Percentiles rank a stretch among this genome's conserved stretches.
These are phyloP conservation scores for Physella acuta DNA, from an alignment of 1,140 invertebrate species.

Conservation along the genomic window DNA sequence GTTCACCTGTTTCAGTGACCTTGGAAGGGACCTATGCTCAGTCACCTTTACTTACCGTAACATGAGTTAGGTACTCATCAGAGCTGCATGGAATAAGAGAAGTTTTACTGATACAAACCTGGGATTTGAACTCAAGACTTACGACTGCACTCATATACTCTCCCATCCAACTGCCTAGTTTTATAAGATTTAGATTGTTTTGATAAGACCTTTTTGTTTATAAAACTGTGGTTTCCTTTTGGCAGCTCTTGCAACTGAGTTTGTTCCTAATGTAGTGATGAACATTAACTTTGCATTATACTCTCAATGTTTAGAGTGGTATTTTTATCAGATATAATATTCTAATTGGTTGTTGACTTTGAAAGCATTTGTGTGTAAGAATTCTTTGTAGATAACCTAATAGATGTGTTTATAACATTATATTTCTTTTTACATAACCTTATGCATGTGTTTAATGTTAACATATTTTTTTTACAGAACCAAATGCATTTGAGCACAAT, in stretches of 20 bases:
- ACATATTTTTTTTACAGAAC: conserved; percentile 7
- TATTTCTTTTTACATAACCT: too few species aligned
- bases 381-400: too few species aligned
- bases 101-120: too few species aligned
- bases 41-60: not conserved
- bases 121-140: too few species aligned
- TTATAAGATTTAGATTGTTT: too few species aligned
- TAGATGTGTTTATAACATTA: conserved; percentile 1
- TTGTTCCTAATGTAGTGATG: not conserved
- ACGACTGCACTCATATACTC: too few species aligned
- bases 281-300: not conserved
- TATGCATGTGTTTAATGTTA: not conserved
- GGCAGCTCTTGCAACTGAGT: not conserved
- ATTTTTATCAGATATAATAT: not conserved
- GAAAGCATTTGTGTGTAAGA: too few species aligned
- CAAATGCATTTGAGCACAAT: conserved; percentile 9
- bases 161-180: too few species aligned
- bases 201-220: not conserved
- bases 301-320: not conserved
- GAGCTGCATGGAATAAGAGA: too few species aligned
- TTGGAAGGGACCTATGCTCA: not conserved
- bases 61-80: too few species aligned
- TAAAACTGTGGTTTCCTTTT: not conserved
- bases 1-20: not conserved
- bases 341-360: not conserved